Evolutionary conservation across 1,140 invertebrate species (phyloP).

Genomic region (Eriosoma lanigerum): DNA sequence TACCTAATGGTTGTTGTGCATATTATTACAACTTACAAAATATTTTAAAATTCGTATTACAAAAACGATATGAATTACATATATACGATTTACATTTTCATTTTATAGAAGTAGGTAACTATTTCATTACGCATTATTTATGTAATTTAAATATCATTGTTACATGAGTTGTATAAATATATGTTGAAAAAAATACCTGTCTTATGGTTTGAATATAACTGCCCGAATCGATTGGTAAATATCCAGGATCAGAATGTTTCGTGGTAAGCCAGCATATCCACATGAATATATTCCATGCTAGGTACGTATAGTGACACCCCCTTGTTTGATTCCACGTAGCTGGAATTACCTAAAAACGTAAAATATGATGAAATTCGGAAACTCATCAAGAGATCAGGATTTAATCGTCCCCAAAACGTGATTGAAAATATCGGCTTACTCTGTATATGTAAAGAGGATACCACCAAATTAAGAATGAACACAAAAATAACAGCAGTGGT

Average conservation of each 20-base stretch:
- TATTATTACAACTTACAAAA: no score
- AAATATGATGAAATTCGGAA: slow-evolving; percentile 5
- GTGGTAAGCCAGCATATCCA: slow-evolving; percentile 90
- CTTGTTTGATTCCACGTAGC: slow-evolving; percentile 86
- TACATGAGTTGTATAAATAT: not conserved
- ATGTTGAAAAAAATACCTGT: slow-evolving; percentile 59
- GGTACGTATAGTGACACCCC: slow-evolving; percentile 83
- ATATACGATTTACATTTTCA: no score
- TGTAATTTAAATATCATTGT: no score
- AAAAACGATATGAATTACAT: no score
- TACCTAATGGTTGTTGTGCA: no score
- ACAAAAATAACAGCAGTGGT: slow-evolving; percentile 80
- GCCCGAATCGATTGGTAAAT: slow-evolving; percentile 83
- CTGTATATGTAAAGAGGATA: slow-evolving; percentile 90
- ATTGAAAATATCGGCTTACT: slow-evolving; percentile 60
- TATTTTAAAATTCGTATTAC: no score
- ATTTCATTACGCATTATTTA: no score
- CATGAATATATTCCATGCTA: slow-evolving; percentile 87
- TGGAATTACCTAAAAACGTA: slow-evolving; percentile 71
- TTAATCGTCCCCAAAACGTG: no score
- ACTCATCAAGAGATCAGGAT: no score
- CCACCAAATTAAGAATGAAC: slow-evolving; percentile 83
- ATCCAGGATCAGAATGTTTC: slow-evolving; percentile 84
- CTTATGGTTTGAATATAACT: slow-evolving; percentile 86
- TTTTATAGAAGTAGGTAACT: no score